Base-by-base conservation (phyloP, 2,113 vertebrate genomes). In the Onychostoma macrolepis region DNA sequence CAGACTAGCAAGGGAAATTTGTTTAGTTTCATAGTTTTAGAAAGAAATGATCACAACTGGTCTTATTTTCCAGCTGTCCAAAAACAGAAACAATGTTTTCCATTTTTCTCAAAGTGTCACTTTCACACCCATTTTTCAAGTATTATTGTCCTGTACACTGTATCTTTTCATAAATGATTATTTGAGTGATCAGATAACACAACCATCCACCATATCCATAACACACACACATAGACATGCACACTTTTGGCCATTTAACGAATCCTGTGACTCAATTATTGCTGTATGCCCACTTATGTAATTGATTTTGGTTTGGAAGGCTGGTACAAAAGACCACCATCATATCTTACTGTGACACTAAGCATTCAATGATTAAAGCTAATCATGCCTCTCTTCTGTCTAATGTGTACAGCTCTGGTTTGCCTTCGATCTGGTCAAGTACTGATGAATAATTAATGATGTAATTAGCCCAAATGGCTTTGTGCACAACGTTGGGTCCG, bases 361-460 rank as follows among this genome's bases (percentile, higher is more conserved):
- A 89, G 82, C 86, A 85, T 88, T 83, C 86, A 85, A 87, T 67
- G 82, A 89, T 89, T 88, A 78, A 82, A 89, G 86, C 77, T 83
- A 87, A 85, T 86, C 82, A 80, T 75, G 43, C 71, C 83, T 74
- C 69, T 74, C 50, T 41, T 53, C 45, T 87, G 26, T 88, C 82
- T 88, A 87, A 88, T 86, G 88, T 88, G 78, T 76, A 81, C 67
- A 83, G 43, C 86, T 85, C 69, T 89, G 77, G 75, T 84, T 85
- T 38, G 67, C 63, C 65, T 87, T 90, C 26, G 77, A 89, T 88
- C 88, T 63, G 65, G 43, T 85, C 85, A 80, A 88, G 87, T 85
- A 83, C 81, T 83, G 80, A 87, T 90, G 56, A 88, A 89, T 89
- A 86, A 88, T 87, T 89, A 89, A 89, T 88, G 63, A 76, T 28